phyloP scores from a whole-genome alignment of 2,797 vertebrate genomes.

The Leptoclinus maculatus region DNA sequence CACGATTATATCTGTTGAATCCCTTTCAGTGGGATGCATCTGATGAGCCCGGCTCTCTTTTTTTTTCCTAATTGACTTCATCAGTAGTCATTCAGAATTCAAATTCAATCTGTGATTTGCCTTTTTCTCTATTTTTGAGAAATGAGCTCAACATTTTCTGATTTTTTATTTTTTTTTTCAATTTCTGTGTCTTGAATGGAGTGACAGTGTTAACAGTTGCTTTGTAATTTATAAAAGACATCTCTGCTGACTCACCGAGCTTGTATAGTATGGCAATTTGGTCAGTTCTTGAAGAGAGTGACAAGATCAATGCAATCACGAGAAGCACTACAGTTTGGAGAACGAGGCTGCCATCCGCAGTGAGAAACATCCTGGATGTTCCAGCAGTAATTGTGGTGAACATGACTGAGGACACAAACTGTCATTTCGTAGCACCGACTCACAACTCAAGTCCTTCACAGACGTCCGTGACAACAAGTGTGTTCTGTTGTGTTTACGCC shows the following conservation, averaged over 20 bases:
- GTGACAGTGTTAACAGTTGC: not conserved
- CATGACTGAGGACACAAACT: not conserved
- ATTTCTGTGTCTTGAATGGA: not conserved
- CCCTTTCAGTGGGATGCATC: constrained; percentile 32
- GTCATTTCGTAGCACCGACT: constrained; percentile 7
- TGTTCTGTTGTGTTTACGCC: not conserved
- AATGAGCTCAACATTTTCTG: not conserved
- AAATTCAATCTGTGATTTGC: constrained; percentile 19
- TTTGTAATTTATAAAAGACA: not conserved
- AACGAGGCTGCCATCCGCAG: not conserved
- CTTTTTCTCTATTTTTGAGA: constrained; percentile 8
- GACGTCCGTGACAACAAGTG: not conserved
- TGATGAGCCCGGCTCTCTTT: constrained; percentile 24
- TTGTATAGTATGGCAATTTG: not conserved
- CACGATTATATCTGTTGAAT: constrained; percentile 41
- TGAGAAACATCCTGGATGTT: not conserved
- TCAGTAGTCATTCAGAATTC: constrained; percentile 25
- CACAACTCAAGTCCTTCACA: not conserved
- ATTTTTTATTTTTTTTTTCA: not conserved
- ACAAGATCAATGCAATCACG: not conserved
- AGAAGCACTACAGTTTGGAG: constrained; percentile 8
- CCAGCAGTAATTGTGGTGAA: not conserved
- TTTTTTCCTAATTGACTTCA: not conserved
- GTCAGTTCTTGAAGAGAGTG: not conserved
- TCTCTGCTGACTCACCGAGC: not conserved